phyloP scores from a whole-genome alignment of 2,888 invertebrate genomes.

The Agrotis exclamationis region DNA sequence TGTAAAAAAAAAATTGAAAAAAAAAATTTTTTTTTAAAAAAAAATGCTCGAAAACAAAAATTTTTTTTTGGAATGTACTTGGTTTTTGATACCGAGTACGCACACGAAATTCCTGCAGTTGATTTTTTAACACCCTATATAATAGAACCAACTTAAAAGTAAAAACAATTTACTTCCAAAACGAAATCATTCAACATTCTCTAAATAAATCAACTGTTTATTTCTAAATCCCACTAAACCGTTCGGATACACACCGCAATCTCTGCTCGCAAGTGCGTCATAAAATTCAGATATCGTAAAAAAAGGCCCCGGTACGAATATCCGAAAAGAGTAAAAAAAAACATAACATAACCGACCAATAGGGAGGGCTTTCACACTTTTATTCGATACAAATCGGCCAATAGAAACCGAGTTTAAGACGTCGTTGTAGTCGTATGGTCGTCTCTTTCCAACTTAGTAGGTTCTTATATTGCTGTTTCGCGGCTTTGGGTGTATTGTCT shows the following conservation, averaged over 20 bases:
- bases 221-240: conserved; percentile 57
- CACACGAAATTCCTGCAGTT: too few relatives aligned
- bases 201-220: conserved; percentile 51
- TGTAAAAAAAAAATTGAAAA: too few relatives aligned
- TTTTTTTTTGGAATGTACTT: too few relatives aligned
- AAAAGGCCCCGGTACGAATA: conserved; percentile 60
- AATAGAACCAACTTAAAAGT: too few relatives aligned
- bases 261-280: conserved; percentile 68
- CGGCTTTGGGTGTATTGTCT: conserved; percentile 63
- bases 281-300: conserved; percentile 72
- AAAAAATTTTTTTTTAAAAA: too few relatives aligned
- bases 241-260: conserved; percentile 67
- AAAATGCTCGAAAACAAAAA: too few relatives aligned
- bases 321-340: conserved; percentile 61
- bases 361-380: conserved; percentile 66
- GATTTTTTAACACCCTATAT: too few relatives aligned
- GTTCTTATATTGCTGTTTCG: conserved; percentile 60
- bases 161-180: neutral
- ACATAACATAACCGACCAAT: conserved; percentile 71
- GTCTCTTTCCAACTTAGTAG: conserved; percentile 75
- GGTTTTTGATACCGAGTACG: too few relatives aligned
- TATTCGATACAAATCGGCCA: conserved; percentile 78
- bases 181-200: conserved; percentile 1
- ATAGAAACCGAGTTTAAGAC: conserved; percentile 77
- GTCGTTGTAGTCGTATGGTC: conserved; percentile 71